Evolutionary conservation across 1,140 invertebrate genomes (phyloP), one percentile per base, ranked within the genome.

Genomic region (Eurosta solidaginis): DNA sequence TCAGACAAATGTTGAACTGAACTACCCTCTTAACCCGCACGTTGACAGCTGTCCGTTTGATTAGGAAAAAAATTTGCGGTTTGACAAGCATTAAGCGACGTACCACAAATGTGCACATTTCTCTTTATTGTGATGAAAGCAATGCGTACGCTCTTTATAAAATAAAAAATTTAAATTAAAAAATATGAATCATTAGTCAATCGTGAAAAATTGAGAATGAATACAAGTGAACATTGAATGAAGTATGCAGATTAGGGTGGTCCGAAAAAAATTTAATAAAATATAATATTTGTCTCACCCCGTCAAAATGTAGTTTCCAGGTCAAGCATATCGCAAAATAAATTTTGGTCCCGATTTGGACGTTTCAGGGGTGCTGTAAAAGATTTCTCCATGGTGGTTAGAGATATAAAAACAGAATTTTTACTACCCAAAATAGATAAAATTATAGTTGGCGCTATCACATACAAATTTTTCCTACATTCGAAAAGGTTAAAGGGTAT

Each of bases 61-160:
- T 68, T 68, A 17, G n/a, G n/a, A n/a, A 68, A 68, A 54, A 68
- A 68, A 68, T 40, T 42, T 68, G 59, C 33, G 59, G 59, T 68
- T 68, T 68, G 59, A 68, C 59, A 40, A 40, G 59, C 33, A 27
- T 12, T 17, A 20, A 40, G 59, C 59, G 33, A 68, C 59, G 7
- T 17, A 68, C 4, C 59, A 68, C 59, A 68, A n/a, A 68, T 68
- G 59, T 68, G 59, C 59, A 68, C 33, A 68, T 68, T 68, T 68
- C 20, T 17, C 33, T n/a, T n/a, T n/a, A n/a, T n/a, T n/a, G n/a
- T n/a, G n/a, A 68, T 7, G 9, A 68, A 36, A 68, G 36, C 36
- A 68, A 68, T 68, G 59, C 59, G 59, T 68, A 68, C 10, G 27
- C 12, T 27, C 10, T n/a, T 68, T 68, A 68, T 40, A 36, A 42